These are phyloP conservation scores for Ganaspis brasiliensis DNA, from an alignment of 2,888 invertebrate genomes.

Conservation along the genomic window DNA sequence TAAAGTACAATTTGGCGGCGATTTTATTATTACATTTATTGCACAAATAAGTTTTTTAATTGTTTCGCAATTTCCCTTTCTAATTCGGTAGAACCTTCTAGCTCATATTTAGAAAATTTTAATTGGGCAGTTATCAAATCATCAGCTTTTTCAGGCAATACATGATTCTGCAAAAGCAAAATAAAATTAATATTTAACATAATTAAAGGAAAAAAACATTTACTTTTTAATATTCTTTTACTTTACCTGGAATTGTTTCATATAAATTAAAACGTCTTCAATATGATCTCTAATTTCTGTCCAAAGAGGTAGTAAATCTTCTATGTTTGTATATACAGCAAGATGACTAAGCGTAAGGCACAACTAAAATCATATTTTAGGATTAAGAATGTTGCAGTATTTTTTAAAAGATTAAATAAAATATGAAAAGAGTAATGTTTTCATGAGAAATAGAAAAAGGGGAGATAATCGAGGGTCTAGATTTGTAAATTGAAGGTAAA, in stretches of 20 bases:
- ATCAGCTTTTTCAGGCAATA: conserved; percentile 76
- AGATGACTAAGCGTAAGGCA: conserved; percentile 89
- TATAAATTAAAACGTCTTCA: conserved; percentile 71
- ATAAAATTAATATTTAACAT: conserved; percentile 3
- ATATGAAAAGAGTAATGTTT: too few relatives aligned
- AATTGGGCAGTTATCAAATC: conserved; percentile 73
- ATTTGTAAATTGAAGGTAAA: too few relatives aligned
- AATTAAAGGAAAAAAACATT: conserved; percentile 18
- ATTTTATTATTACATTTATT: too few relatives aligned
- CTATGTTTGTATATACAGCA: conserved; percentile 77
- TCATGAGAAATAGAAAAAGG: too few relatives aligned
- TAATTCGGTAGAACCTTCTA: conserved; percentile 64
- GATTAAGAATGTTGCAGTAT: conserved; percentile 15
- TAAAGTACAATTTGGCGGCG: too few relatives aligned
- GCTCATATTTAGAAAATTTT: conserved; percentile 68
- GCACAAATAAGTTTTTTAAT: conserved; percentile 70
- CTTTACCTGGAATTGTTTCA: conserved; percentile 75
- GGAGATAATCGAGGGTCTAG: too few relatives aligned
- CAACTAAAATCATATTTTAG: conserved; percentile 81
- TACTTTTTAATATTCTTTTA: background rate
- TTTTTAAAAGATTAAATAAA: conserved; percentile 3
- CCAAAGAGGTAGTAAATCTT: conserved; percentile 73
- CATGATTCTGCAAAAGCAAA: conserved; percentile 70
- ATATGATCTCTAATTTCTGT: conserved; percentile 72
- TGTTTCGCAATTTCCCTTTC: conserved; percentile 71